These are phyloP conservation scores for Dipus sagitta DNA, from an alignment of 2,797 vertebrate species.

Conservation along the genomic window DNA sequence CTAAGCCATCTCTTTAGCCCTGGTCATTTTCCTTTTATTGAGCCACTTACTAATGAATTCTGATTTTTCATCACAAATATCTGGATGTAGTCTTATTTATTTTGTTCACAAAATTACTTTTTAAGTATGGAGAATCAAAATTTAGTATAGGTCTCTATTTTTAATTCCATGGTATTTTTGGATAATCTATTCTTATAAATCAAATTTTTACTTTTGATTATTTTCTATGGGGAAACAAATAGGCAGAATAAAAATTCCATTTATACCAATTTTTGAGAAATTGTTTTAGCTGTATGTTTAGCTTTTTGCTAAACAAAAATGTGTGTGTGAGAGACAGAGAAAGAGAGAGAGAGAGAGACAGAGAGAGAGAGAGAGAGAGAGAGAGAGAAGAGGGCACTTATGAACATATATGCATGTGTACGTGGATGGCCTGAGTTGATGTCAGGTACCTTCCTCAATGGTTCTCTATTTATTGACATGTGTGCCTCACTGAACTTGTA, in stretches of 20 bases:
- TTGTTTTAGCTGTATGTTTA: background rate
- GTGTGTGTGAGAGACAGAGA: background rate
- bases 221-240: slow-evolving; percentile 11
- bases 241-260: background rate
- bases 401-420: too few relatives aligned
- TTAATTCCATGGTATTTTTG: background rate
- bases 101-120: background rate
- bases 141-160: background rate
- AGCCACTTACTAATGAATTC: background rate
- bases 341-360: background rate
- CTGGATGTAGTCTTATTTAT: background rate
- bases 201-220: background rate
- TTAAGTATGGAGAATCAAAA: background rate
- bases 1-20: too few relatives aligned
- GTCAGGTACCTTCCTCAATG: too few relatives aligned
- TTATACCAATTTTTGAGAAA: background rate
- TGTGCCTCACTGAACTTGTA: too few relatives aligned
- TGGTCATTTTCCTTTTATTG: background rate
- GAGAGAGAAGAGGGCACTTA: too few relatives aligned
- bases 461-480: too few relatives aligned
- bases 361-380: background rate
- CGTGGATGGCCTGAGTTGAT: too few relatives aligned
- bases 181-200: background rate
- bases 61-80: background rate
- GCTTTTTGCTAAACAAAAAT: too few relatives aligned